Percentiles rank a stretch among this genome's conserved stretches.
Evolutionary conservation across 2,888 invertebrate genomes (phyloP).

Genomic region (Drosophila fulvimacula): DNA sequence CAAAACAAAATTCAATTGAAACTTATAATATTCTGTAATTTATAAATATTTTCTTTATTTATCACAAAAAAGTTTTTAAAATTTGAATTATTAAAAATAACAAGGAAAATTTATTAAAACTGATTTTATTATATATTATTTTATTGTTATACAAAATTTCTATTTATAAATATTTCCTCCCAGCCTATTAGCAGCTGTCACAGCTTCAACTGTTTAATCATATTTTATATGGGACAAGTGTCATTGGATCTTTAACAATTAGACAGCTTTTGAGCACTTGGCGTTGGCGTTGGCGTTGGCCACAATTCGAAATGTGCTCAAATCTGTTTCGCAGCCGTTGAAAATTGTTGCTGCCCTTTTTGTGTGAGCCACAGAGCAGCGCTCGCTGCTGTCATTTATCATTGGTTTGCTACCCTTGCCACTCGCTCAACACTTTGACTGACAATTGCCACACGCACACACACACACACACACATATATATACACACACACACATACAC

Average conservation of each 20-base stretch:
- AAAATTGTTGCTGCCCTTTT: slow-evolving; percentile 33
- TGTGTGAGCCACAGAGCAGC: slow-evolving; percentile 34
- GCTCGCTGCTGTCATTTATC: slow-evolving; percentile 42
- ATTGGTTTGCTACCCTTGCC: slow-evolving; percentile 32
- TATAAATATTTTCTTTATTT: no score
- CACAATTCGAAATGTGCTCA: slow-evolving; percentile 28
- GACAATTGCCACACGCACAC: slow-evolving; percentile 21
- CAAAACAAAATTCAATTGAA: no score
- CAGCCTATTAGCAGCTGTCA: neutral
- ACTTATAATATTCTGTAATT: no score
- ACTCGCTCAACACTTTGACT: slow-evolving; percentile 31
- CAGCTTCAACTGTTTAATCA: slow-evolving; percentile 1
- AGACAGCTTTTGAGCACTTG: slow-evolving; percentile 15
- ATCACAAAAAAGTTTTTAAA: no score
- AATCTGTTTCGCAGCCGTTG: slow-evolving; percentile 34
- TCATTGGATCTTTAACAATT: slow-evolving; percentile 27
- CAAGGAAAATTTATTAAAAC: no score
- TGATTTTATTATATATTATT: no score
- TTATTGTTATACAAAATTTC: no score
- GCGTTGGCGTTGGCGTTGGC: slow-evolving; percentile 6
- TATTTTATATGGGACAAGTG: slow-evolving; percentile 9
- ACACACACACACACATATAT: slow-evolving; percentile 34
- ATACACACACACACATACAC: slow-evolving; percentile 36
- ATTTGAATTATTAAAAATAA: no score
- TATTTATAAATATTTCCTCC: no score